phyloP scores from a whole-genome alignment of 2,888 invertebrate genomes.

The Heliothis peltigera region DNA sequence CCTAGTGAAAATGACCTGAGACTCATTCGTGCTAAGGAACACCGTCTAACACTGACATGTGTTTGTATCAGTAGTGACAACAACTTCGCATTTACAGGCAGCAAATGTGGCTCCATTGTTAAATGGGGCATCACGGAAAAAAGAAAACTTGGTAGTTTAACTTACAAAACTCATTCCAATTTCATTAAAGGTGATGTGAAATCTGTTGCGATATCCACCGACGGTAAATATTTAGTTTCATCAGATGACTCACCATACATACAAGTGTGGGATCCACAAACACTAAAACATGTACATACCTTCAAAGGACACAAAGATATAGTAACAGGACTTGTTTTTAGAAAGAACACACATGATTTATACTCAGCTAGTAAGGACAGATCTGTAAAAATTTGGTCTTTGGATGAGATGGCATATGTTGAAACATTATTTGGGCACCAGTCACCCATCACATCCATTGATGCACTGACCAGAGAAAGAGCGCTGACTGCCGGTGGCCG shows the following conservation, averaged over 20 bases:
- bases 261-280: constrained; percentile 95
- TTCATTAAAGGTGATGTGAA: constrained; percentile 88
- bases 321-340: constrained; percentile 95
- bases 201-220: constrained; percentile 93
- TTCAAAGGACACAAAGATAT: constrained; percentile 94
- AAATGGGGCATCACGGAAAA: constrained; percentile 94
- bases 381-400: constrained; percentile 97
- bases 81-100: constrained; percentile 93
- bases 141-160: constrained; percentile 90
- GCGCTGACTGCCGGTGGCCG: constrained; percentile 97
- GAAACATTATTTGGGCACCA: constrained; percentile 99
- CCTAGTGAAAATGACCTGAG: constrained; percentile 80
- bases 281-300: constrained; percentile 93
- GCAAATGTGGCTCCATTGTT: constrained; percentile 96
- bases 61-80: constrained; percentile 94
- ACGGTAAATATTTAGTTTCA: constrained; percentile 94
- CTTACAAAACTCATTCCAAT: constrained; percentile 83
- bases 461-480: constrained; percentile 95
- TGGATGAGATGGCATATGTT: constrained; percentile 98
- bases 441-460: constrained; percentile 95
- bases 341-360: constrained; percentile 95
- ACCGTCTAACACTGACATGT: constrained; percentile 94
- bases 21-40: constrained; percentile 93
- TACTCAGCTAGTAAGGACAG: constrained; percentile 94
- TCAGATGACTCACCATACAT: constrained; percentile 90